Evolutionary conservation across 2,113 vertebrate genomes (phyloP).

Genomic region (Odobenus rosmarus): DNA sequence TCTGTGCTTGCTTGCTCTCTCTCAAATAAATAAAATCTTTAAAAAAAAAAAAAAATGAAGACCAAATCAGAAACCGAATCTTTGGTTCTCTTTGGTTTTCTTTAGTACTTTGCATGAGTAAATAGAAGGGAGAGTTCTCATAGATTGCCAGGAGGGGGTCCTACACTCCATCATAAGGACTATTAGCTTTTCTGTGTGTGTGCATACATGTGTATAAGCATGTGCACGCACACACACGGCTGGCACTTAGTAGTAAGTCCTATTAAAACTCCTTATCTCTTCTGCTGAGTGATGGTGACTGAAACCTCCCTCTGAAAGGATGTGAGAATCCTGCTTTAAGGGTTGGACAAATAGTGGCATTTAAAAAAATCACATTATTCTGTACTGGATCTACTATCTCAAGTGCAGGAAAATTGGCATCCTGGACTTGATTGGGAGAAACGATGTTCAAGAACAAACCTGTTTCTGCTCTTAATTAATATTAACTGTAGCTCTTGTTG

Average conservation of each 20-base stretch:
- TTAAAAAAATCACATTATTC: background rate
- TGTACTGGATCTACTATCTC: background rate
- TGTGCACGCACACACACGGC: fast-evolving
- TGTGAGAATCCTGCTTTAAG: background rate
- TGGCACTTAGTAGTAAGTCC: background rate
- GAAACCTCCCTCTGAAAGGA: background rate
- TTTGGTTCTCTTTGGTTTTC: background rate
- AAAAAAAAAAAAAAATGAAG: background rate
- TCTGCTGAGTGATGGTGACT: background rate
- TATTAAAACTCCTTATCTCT: background rate
- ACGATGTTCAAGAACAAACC: slow-evolving; percentile 55
- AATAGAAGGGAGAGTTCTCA: background rate
- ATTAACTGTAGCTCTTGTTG: slow-evolving; percentile 54
- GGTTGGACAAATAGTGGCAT: background rate
- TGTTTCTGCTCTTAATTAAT: slow-evolving; percentile 71
- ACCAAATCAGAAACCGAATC: background rate
- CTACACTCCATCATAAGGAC: background rate
- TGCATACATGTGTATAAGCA: no score
- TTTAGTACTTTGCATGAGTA: background rate
- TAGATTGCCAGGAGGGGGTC: background rate
- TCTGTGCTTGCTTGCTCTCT: no score
- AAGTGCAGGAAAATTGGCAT: background rate
- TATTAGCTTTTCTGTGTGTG: background rate
- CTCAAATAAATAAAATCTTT: no score
- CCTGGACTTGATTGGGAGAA: slow-evolving; percentile 37